Base-by-base conservation (phyloP, 1,140 invertebrate species). In the Eurosta solidaginis region DNA sequence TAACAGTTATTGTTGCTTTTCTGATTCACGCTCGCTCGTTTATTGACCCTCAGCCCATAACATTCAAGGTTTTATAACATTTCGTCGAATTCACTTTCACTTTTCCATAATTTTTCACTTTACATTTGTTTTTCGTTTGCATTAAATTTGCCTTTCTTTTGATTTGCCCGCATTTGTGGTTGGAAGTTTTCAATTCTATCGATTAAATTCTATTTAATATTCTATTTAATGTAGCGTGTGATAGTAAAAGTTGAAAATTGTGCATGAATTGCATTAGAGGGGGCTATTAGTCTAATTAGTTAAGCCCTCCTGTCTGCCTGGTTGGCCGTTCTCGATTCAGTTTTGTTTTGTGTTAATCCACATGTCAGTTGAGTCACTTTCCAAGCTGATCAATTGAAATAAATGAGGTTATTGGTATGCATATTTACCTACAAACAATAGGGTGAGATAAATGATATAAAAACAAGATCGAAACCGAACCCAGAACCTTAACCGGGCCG, bases 131-230 rank as follows among this genome's bases (percentile, higher is more conserved):
- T n/a, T n/a, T n/a, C n/a, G n/a, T 68, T 40, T 17, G n/a, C 36
- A 68, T 68, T 68, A 5, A 68, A 68, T 40, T 68, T 68, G 36
- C 29, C 59, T 68, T 68, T 33, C 59, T n/a, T 68, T 68, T 33
- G 17, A 42, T 42, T 42, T 40, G 36, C 33, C 59, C 22, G 36
- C 59, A n/a, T 68, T 6, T 20, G n/a, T 68, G 29, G 59, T 20
- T 68, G 36, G 27, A 2, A 17, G 17, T 40, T n/a, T n/a, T n/a
- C n/a, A n/a, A 36, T 63, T 40, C 40, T 68, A 20, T 7, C 9
- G 59, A 10, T 68, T 20, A 40, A 68, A 68, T 68, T 68, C 20
- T 17, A 40, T 22, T 10, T 1, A 33, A 29, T 27, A 25, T n/a
- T 1, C 27, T 29, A 12, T 10, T 17, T n/a, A 42, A 33, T 40